Evolutionary conservation across 2,888 invertebrate genomes (phyloP).

Genomic region (Stenurella melanura): DNA sequence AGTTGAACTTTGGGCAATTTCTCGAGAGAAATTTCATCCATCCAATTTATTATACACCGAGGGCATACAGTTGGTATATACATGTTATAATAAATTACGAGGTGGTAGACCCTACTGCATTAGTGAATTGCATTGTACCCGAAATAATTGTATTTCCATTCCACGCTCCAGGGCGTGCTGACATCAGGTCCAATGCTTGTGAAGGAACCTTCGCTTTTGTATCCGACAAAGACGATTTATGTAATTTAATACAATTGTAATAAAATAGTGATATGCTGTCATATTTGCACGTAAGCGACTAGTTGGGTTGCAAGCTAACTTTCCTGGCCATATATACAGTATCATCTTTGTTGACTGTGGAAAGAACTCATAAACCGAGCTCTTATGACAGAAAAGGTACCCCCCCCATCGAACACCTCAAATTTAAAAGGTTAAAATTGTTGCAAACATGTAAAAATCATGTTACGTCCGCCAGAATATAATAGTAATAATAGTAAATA

Average conservation of each 20-base stretch:
- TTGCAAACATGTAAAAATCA: no score
- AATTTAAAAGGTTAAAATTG: no score
- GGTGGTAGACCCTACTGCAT: constrained; percentile 26
- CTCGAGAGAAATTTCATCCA: background rate
- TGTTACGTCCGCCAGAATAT: no score
- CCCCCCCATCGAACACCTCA: no score
- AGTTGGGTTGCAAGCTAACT: background rate
- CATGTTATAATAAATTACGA: constrained; percentile 10
- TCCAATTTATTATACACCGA: background rate
- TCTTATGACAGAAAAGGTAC: no score
- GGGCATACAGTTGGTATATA: background rate
- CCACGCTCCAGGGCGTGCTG: constrained; percentile 26
- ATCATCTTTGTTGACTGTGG: no score
- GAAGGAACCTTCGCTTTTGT: constrained; percentile 11
- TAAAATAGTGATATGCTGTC: background rate
- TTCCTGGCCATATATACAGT: background rate
- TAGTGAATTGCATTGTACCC: constrained; percentile 35
- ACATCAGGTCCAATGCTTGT: constrained; percentile 25
- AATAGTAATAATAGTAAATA: no score
- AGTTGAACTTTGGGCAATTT: no score
- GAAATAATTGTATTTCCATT: constrained; percentile 47
- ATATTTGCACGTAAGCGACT: background rate
- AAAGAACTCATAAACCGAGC: no score
- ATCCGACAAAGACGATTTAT: background rate
- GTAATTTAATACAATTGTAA: no score